Conservation (phyloP, 2,797 vertebrate species). For the Intellagama lesueurii region DNA sequence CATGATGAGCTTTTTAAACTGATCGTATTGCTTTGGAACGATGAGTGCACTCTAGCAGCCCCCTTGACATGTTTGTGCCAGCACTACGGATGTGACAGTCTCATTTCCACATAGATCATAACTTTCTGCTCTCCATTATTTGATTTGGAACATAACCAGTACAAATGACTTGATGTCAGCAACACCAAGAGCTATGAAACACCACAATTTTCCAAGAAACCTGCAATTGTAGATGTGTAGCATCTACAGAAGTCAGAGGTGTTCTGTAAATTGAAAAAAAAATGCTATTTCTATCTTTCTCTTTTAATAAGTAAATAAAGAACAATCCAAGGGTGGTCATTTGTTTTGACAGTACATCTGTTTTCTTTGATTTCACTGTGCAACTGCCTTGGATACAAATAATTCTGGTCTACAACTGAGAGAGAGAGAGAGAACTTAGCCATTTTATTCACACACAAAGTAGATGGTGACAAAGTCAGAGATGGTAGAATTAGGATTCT, state of each 20-base stretch:
- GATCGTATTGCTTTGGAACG: slow-evolving; percentile 63
- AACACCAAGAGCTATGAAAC: slow-evolving; percentile 59
- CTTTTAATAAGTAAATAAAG: slow-evolving; percentile 52
- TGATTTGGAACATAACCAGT: slow-evolving; percentile 56
- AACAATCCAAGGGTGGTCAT: slow-evolving; percentile 40
- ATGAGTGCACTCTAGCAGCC: slow-evolving; percentile 44
- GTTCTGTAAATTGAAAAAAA: slow-evolving; percentile 69
- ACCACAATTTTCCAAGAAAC: slow-evolving; percentile 57
- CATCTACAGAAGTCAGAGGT: slow-evolving; percentile 61
- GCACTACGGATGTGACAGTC: slow-evolving; percentile 9
- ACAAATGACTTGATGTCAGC: slow-evolving; percentile 40
- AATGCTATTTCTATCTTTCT: slow-evolving; percentile 48
- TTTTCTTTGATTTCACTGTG: slow-evolving; percentile 11
- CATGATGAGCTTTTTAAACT: slow-evolving; percentile 61
- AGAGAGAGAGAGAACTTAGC: neutral
- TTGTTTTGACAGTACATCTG: slow-evolving; percentile 64
- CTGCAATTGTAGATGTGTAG: slow-evolving; percentile 58
- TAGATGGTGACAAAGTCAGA: neutral
- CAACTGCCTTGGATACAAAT: slow-evolving; percentile 39
- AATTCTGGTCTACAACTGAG: slow-evolving; percentile 7
- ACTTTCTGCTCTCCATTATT: slow-evolving; percentile 31
- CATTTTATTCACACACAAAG: slow-evolving; percentile 3
- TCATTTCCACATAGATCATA: no score
- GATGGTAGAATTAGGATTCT: neutral
- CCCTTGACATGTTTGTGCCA: slow-evolving; percentile 55